Evolutionary conservation across 2,113 vertebrate genomes (phyloP), one percentile per base, ranked within the genome.

Genomic region (Corythoichthys intestinalis): DNA sequence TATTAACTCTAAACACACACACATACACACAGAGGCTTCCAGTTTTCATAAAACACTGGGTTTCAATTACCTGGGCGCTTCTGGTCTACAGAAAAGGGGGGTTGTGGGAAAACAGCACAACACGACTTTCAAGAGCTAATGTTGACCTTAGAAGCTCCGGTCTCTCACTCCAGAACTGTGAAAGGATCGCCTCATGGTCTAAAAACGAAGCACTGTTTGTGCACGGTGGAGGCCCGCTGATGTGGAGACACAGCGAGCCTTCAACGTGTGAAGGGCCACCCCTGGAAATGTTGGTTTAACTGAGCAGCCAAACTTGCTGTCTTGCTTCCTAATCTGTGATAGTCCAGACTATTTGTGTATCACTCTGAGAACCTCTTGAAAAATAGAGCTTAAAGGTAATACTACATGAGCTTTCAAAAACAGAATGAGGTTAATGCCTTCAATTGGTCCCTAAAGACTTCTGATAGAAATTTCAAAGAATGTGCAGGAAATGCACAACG

Each of bases 131-230:
- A 84, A 85, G 83, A 79, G 67, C 78, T 77, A 65, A 78, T 90
- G 87, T 89, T 88, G 87, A 90, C 82, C 82, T 54, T 89, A 83
- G 80, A 56, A 82, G 77, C 66, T 73, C 76, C 83, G 64, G 69
- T 74, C 65, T 75, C 77, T 81, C 79, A 67, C 65, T 74, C 73
- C 15, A 63, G 47, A 77, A 28, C 69, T 71, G 76, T 89, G 85
- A 90, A 90, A 83, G 88, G 82, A 83, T 81, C 86, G 76, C 82
- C 86, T 89, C 81, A 88, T 84, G 78, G 79, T 69, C 65, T 67
- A 54, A 75, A 52, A 53, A 75, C n/a, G 47, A 63, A 67, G 79
- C 72, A 58, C 65, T 44, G 72, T 57, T 58, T 71, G 65, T 77
- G 71, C 67, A 71, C 72, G 66, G 56, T 68, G 28, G 53, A 15